Percentiles rank a stretch among this genome's conserved stretches.
Conservation (phyloP, 2,113 vertebrate species). For the Dicaeum eximium region DNA sequence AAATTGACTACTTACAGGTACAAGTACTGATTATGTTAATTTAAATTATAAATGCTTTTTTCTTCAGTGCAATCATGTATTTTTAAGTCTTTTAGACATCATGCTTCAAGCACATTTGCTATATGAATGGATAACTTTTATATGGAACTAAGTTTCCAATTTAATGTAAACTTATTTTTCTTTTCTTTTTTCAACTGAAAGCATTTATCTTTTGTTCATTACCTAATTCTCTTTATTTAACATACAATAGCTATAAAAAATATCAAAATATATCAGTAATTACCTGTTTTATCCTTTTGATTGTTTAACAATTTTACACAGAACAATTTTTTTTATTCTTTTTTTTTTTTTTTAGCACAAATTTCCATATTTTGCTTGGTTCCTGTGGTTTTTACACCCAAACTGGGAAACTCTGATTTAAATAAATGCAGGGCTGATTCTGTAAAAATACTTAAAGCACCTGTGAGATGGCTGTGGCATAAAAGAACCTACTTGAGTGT, state of each 20-base stretch:
- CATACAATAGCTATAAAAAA: neutral
- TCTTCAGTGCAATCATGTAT: conserved; percentile 42
- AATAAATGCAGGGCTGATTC: neutral
- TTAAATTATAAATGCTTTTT: conserved; percentile 70
- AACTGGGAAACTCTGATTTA: neutral
- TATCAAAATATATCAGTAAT: conserved; percentile 10
- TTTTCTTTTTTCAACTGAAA: neutral
- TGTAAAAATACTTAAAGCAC: neutral
- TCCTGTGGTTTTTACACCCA: neutral
- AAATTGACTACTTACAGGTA: conserved; percentile 68
- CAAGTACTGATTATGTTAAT: conserved; percentile 69
- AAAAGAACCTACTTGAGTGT: neutral
- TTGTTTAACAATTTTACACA: neutral
- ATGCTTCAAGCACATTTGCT: conserved; percentile 35
- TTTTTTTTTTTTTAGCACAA: neutral
- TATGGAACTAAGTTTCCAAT: conserved; percentile 28
- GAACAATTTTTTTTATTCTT: neutral
- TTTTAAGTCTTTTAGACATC: conserved; percentile 66
- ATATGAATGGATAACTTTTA: conserved; percentile 43
- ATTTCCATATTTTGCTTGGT: neutral
- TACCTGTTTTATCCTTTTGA: conserved; percentile 23
- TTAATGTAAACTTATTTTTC: conserved; percentile 15
- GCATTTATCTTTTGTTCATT: conserved; percentile 53
- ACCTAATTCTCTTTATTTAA: conserved; percentile 53
- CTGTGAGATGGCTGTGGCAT: neutral